phyloP scores from a whole-genome alignment of 1,140 invertebrate genomes.

The Zeugodacus cucurbitae region DNA sequence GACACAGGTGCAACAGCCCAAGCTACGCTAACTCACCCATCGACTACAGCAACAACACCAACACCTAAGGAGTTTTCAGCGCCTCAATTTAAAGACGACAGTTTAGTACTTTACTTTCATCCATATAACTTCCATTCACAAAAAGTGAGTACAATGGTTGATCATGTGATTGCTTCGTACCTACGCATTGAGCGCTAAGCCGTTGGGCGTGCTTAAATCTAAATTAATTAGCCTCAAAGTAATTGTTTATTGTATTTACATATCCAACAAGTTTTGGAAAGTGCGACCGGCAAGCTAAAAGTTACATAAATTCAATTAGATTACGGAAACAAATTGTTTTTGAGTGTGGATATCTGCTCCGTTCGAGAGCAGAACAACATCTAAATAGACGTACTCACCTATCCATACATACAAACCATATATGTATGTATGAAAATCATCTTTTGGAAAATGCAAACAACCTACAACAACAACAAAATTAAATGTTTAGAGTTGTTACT shows the following conservation, averaged over 20 bases:
- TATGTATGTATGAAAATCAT: background rate
- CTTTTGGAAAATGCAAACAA: background rate
- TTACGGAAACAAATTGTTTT: background rate
- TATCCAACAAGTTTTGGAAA: background rate
- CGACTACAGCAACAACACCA: background rate
- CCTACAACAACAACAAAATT: background rate
- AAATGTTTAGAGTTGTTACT: background rate
- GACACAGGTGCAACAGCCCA: background rate
- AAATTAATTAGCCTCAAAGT: background rate
- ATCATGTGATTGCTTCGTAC: constrained; percentile 6
- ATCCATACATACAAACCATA: too few relatives aligned
- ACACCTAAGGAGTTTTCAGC: constrained; percentile 51
- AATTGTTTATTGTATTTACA: constrained; percentile 31
- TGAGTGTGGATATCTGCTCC: background rate
- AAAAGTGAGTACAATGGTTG: constrained; percentile 70
- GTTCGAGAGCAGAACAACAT: background rate
- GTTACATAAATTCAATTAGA: background rate
- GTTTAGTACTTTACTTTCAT: constrained; percentile 75
- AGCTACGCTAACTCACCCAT: background rate
- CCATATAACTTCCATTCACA: constrained; percentile 81
- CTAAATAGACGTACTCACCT: background rate
- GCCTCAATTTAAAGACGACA: constrained; percentile 59
- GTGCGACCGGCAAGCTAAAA: background rate
- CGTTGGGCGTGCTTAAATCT: background rate
- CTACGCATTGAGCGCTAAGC: background rate